A percentile compares a stretch with the other conserved stretches of the same genome.
phyloP scores from a whole-genome alignment of 2,797 vertebrate genomes.

The Pitangus sulphuratus region DNA sequence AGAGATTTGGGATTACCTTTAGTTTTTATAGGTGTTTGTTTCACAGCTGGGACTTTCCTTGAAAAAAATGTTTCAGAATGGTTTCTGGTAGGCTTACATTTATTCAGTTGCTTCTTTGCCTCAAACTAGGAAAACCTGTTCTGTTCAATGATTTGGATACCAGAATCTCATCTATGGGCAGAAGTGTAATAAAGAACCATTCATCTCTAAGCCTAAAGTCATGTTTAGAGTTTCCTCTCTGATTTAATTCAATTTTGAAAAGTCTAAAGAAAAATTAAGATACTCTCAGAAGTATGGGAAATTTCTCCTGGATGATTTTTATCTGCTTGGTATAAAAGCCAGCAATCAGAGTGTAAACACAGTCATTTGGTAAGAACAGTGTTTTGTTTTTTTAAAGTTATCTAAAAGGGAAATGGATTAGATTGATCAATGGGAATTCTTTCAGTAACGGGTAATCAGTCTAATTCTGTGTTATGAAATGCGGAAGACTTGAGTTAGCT shows the following conservation, averaged over 20 bases:
- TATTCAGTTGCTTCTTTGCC: background rate
- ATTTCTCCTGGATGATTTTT: background rate
- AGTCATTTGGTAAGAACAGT: background rate
- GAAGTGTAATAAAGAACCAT: background rate
- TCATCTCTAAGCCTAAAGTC: background rate
- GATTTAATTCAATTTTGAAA: background rate
- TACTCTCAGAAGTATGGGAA: background rate
- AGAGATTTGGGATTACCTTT: background rate
- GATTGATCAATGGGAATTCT: background rate
- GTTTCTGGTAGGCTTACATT: background rate
- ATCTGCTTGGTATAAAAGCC: background rate
- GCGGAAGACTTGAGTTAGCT: background rate
- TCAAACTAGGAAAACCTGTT: background rate
- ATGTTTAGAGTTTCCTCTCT: background rate
- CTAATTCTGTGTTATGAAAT: background rate
- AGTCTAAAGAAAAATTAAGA: background rate
- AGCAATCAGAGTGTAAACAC: background rate
- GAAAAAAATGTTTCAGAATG: background rate
- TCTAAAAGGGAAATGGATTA: background rate
- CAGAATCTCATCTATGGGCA: background rate
- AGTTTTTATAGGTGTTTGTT: background rate
- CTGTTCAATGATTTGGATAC: background rate
- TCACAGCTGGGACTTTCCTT: background rate
- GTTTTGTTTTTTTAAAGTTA: background rate
- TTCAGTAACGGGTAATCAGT: background rate